phyloP scores from a whole-genome alignment of 2,888 invertebrate species.

The Baronia brevicornis region DNA sequence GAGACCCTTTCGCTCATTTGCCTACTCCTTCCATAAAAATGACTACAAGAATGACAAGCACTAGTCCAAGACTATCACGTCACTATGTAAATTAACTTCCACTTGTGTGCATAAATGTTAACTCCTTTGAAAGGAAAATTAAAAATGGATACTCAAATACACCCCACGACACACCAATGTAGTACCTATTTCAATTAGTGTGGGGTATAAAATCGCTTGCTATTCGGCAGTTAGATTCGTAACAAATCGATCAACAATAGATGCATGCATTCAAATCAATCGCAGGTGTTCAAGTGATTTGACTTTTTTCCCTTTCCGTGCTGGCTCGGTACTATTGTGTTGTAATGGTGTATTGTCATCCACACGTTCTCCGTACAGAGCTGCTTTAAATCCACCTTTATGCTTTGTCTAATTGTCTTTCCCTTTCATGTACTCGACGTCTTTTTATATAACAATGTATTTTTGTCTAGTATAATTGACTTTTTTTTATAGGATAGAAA shows the following conservation, averaged over 20 bases:
- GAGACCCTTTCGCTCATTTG: too few relatives aligned
- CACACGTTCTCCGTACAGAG: conserved; percentile 7
- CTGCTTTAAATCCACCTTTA: conserved; percentile 9
- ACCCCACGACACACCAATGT: too few relatives aligned
- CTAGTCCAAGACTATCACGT: too few relatives aligned
- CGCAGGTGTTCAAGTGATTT: conserved; percentile 69
- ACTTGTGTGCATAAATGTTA: too few relatives aligned
- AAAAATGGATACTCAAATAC: too few relatives aligned
- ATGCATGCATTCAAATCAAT: conserved; percentile 55
- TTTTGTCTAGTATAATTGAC: background rate
- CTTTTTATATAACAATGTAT: background rate
- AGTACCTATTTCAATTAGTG: too few relatives aligned
- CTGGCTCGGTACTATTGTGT: conserved; percentile 33
- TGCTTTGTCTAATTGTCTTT: conserved; percentile 1
- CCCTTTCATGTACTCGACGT: conserved; percentile 1
- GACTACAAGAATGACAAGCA: too few relatives aligned
- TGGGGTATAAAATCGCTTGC: conserved; percentile 3
- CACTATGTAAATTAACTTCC: too few relatives aligned
- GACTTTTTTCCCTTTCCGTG: conserved; percentile 40
- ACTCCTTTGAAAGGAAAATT: too few relatives aligned
- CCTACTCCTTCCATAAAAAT: too few relatives aligned
- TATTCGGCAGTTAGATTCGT: conserved; percentile 20
- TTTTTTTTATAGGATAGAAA: too few relatives aligned
- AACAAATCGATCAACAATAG: conserved; percentile 62
- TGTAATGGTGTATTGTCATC: conserved; percentile 13